Percentiles rank a stretch among this genome's conserved stretches.
Conservation (phyloP, 1,140 invertebrate species). For the Cylas formicarius region DNA sequence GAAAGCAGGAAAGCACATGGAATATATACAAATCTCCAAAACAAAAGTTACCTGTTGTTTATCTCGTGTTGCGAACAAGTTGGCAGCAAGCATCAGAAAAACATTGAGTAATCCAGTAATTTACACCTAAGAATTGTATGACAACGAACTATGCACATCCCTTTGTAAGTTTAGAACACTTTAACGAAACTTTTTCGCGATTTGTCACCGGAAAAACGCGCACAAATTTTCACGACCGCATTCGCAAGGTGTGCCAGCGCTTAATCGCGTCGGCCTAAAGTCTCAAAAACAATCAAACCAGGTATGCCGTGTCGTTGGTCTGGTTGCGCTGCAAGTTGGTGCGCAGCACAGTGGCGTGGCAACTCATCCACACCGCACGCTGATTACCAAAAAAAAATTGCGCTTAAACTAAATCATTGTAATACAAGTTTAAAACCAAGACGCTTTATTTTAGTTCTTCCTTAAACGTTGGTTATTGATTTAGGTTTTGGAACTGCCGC, state of each 20-base stretch:
- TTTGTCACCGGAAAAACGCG: slow-evolving; percentile 21
- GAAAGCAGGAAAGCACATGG: background rate
- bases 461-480: too few species aligned
- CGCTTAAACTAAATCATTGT: too few species aligned
- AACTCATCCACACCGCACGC: too few species aligned
- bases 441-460: too few species aligned
- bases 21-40: slow-evolving; percentile 7
- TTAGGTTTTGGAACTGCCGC: too few species aligned
- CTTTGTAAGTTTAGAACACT: slow-evolving; percentile 8
- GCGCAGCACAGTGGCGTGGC: slow-evolving; percentile 14
- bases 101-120: slow-evolving; percentile 25
- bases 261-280: slow-evolving; percentile 16
- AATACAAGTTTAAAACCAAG: too few species aligned
- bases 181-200: slow-evolving; percentile 19
- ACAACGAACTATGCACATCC: slow-evolving; percentile 3
- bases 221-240: slow-evolving; percentile 13
- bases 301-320: slow-evolving; percentile 18
- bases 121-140: slow-evolving; percentile 15
- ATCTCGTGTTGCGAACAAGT: slow-evolving; percentile 19
- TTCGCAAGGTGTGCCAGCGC: slow-evolving; percentile 17
- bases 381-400: too few species aligned
- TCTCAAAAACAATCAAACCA: slow-evolving; percentile 12
- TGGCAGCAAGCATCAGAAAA: too few species aligned
- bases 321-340: slow-evolving; percentile 15
- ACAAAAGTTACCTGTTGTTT: slow-evolving; percentile 25